Percentiles rank a stretch among this genome's conserved stretches.
phyloP scores from a whole-genome alignment of 2,888 invertebrate genomes.

The Andrena trimmerana region DNA sequence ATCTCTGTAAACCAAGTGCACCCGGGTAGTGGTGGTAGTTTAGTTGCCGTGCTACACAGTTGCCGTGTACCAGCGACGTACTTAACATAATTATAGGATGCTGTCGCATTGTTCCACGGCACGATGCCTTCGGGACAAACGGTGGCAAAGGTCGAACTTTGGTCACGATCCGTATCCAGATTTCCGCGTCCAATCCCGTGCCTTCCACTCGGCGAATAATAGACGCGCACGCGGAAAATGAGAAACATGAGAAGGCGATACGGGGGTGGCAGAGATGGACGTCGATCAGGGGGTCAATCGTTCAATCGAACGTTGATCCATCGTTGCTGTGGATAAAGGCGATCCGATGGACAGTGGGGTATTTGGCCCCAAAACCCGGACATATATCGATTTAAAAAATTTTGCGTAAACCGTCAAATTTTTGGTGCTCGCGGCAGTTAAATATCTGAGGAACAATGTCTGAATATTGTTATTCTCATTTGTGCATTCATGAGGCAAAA shows the following conservation, averaged over 20 bases:
- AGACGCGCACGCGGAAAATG: conserved; percentile 23
- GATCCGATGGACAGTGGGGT: not conserved
- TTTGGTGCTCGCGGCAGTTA: too few relatives aligned
- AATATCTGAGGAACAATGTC: too few relatives aligned
- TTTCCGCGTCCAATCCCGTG: conserved; percentile 34
- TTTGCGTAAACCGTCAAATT: too few relatives aligned
- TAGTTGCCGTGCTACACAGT: conserved; percentile 68
- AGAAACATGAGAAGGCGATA: conserved; percentile 9
- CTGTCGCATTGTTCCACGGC: conserved; percentile 67
- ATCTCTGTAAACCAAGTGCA: conserved; percentile 64
- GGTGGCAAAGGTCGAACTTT: conserved; percentile 64
- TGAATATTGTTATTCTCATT: too few relatives aligned
- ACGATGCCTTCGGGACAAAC: conserved; percentile 67
- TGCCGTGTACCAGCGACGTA: conserved; percentile 74
- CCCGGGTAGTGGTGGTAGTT: conserved; percentile 56
- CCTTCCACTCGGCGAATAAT: conserved; percentile 30
- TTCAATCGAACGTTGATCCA: conserved; percentile 10
- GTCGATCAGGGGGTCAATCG: conserved; percentile 31
- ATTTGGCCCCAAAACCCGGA: too few relatives aligned
- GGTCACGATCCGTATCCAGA: conserved; percentile 41
- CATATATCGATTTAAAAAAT: too few relatives aligned
- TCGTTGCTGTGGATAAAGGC: not conserved
- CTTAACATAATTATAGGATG: conserved; percentile 81
- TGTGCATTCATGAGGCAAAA: too few relatives aligned
- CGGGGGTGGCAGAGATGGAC: not conserved